Percentiles rank a stretch among this genome's conserved stretches.
These are phyloP conservation scores for Nemotelus nigrinus DNA, from an alignment of 2,888 invertebrate genomes.

Conservation along the genomic window DNA sequence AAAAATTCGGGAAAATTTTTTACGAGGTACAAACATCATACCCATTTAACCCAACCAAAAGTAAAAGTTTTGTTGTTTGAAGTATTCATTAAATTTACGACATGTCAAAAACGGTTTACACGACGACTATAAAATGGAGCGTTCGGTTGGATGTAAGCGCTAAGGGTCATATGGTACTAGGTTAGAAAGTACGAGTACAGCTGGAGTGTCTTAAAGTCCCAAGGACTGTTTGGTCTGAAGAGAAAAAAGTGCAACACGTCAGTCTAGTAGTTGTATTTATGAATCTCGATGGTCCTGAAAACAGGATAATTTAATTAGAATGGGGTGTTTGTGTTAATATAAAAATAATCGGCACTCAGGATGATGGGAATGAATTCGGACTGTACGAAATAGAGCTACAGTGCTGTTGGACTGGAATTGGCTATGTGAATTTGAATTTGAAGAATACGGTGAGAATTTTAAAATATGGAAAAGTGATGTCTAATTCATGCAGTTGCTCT, in stretches of 20 bases:
- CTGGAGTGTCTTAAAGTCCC: conserved; percentile 14
- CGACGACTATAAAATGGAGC: conserved; percentile 38
- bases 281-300: conserved; percentile 15
- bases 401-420: not conserved
- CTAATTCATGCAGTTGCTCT: too few species aligned
- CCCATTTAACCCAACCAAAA: conserved; percentile 17
- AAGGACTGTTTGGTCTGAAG: not conserved
- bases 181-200: not conserved
- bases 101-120: conserved; percentile 47
- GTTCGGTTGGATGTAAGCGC: not conserved
- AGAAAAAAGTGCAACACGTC: too few species aligned
- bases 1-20: not conserved
- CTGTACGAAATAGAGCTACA: not conserved
- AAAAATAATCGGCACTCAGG: conserved; percentile 27
- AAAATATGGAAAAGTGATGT: too few species aligned
- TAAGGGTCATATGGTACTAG: too few species aligned
- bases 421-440: not conserved
- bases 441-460: not conserved
- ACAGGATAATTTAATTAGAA: conserved; percentile 45
- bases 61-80: conserved; percentile 44
- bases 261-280: too few species aligned
- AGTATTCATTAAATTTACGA: conserved; percentile 51
- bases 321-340: conserved; percentile 35
- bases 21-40: conserved; percentile 39
- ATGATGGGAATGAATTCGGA: not conserved